Evolutionary conservation across 2,888 invertebrate genomes (phyloP), one percentile per base, ranked within the genome.

Genomic region (Criorhina ranunculi): DNA sequence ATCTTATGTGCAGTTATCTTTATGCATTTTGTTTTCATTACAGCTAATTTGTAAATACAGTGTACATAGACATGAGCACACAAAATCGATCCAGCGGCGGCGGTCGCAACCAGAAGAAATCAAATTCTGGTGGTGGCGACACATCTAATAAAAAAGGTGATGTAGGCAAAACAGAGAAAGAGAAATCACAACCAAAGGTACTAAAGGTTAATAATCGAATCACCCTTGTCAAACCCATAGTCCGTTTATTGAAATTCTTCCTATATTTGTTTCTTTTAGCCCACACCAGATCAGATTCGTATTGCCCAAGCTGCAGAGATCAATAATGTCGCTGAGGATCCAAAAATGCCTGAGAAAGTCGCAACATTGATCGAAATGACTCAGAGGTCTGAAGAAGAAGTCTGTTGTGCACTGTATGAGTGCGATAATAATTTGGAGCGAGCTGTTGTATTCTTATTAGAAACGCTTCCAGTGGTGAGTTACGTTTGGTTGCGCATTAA

Each of bases 321-420:
- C 89, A 91, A 90, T 87, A 93, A 93, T 93, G 94, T 93, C 86
- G 93, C 93, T 90, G 93, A 94, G 92, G 93, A 93, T 89, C 93
- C 93, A 81, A 94, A 94, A 89, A 94, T 94, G 91, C 93, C 94
- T 89, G 93, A 93, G 92, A 94, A 94, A 93, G 96, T 98, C 87
- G 94, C 95, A 89, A 95, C 95, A 92, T 94, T 98, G 87, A 96
- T 98, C 94, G 98, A 98, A 91, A 95, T 97, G 94, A 98, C 98
- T 72, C 95, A 96, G 88, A 95, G 96, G 90, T 94, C 96, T 67
- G 96, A 97, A 91, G 98, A 98, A 91, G 97, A 97, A 92, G 98
- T 97, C 70, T 96, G 96, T 90, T 96, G 97, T 91, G 98, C 98
- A 81, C 94, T 99, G 76, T 96, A 98, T 91, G 98, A 98, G 93